Conservation (phyloP, 2,113 vertebrate genomes). For the Saimiri boliviensis region DNA sequence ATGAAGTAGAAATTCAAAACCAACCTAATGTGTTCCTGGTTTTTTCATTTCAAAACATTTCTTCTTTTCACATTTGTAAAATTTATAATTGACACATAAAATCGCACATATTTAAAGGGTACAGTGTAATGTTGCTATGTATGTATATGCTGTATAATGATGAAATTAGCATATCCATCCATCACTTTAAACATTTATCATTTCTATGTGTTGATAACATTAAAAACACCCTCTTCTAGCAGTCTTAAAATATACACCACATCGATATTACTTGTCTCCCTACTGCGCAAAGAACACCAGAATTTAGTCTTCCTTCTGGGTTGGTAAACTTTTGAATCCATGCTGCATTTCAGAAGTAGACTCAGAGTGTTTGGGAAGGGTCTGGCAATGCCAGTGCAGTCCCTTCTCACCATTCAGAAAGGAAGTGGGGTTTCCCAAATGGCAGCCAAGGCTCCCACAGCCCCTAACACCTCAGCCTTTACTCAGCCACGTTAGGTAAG, state of each 20-base stretch:
- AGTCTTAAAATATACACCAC: not conserved
- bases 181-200: not conserved
- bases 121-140: not conserved
- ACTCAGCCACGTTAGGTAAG: rapidly evolving
- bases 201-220: not conserved
- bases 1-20: not conserved
- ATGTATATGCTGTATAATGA: not conserved
- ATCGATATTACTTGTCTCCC: too few species aligned
- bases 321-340: not conserved
- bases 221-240: not conserved
- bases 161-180: not conserved
- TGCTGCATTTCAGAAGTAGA: not conserved
- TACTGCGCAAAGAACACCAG: not conserved
- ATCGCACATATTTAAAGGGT: not conserved
- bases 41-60: not conserved
- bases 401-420: not conserved
- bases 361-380: not conserved
- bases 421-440: rapidly evolving
- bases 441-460: not conserved
- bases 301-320: not conserved
- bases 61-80: not conserved
- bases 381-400: not conserved
- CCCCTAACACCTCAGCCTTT: not conserved
- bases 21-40: not conserved
- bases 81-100: not conserved